A percentile compares a stretch with the other conserved stretches of the same genome.
Evolutionary conservation across 2,888 invertebrate species (phyloP).

Genomic region (Choreutis nemorana): DNA sequence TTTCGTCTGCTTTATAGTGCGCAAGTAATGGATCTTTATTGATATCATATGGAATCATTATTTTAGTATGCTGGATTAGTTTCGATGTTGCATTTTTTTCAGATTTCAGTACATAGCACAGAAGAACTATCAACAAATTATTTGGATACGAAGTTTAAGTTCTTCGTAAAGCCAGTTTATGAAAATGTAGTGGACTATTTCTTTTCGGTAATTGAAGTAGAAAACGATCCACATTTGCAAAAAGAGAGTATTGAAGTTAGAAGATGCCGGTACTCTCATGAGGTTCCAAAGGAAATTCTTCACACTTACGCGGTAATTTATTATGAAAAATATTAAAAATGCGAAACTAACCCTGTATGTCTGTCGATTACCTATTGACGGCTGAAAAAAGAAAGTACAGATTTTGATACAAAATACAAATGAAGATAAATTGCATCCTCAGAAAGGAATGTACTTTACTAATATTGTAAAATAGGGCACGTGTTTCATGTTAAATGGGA

Average conservation of each 20-base stretch:
- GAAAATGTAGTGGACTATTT: conserved; percentile 20
- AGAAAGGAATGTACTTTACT: no score
- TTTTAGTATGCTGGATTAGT: no score
- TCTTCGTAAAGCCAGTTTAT: conserved; percentile 16
- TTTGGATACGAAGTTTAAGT: conserved; percentile 23
- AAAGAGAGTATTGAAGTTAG: conserved; percentile 50
- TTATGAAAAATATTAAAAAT: conserved; percentile 8
- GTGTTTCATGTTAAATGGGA: no score
- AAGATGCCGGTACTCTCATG: conserved; percentile 65
- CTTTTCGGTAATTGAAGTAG: conserved; percentile 42
- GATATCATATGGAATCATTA: no score
- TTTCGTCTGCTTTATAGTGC: conserved; percentile 45
- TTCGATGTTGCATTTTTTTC: conserved; percentile 6
- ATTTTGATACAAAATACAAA: no score
- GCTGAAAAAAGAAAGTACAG: no score
- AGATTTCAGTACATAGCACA: conserved; percentile 37
- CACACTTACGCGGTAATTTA: conserved; percentile 30
- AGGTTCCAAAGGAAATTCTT: conserved; percentile 32
- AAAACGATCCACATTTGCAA: conserved; percentile 35
- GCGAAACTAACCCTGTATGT: no score
- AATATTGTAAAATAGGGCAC: no score
- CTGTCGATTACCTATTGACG: no score
- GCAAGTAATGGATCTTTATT: no score
- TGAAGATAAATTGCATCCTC: no score
- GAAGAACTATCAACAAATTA: conserved; percentile 36